Percentiles rank a stretch among this genome's conserved stretches.
phyloP scores from a whole-genome alignment of 2,113 vertebrate genomes.

The Ranitomeya variabilis region DNA sequence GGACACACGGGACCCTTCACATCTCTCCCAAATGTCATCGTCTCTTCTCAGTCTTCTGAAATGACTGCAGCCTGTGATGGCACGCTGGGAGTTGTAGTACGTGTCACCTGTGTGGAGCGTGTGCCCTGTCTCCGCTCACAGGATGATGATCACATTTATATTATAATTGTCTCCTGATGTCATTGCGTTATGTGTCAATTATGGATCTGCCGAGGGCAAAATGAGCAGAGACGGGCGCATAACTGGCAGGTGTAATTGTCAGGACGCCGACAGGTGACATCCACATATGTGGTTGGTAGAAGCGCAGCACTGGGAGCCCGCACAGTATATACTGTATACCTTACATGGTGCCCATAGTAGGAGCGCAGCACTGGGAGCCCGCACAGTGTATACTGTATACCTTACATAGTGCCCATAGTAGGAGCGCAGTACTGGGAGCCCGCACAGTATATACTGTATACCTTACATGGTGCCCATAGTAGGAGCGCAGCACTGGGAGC shows the following conservation, averaged over 20 bases:
- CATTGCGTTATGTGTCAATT: neutral
- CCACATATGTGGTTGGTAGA: neutral
- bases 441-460: no score
- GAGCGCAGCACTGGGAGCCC: no score
- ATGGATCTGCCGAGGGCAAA: slow-evolving; percentile 2
- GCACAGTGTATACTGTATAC: no score
- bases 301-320: neutral
- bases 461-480: no score
- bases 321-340: no score
- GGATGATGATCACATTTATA: neutral
- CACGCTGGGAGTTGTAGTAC: neutral
- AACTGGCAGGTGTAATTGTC: slow-evolving; percentile 4
- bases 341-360: no score
- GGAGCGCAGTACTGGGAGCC: no score
- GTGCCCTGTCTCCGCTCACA: neutral
- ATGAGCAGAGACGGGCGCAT: neutral
- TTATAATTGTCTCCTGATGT: neutral
- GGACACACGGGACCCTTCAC: no score
- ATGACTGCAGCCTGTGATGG: neutral
- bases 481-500: no score
- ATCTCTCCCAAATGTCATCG: no score
- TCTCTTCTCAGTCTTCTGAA: no score
- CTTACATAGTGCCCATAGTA: no score
- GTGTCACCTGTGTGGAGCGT: neutral
- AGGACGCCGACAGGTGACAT: neutral